These are phyloP conservation scores for Sebastes cheni DNA, from an alignment of 2,797 vertebrate genomes.

Conservation along the genomic window DNA sequence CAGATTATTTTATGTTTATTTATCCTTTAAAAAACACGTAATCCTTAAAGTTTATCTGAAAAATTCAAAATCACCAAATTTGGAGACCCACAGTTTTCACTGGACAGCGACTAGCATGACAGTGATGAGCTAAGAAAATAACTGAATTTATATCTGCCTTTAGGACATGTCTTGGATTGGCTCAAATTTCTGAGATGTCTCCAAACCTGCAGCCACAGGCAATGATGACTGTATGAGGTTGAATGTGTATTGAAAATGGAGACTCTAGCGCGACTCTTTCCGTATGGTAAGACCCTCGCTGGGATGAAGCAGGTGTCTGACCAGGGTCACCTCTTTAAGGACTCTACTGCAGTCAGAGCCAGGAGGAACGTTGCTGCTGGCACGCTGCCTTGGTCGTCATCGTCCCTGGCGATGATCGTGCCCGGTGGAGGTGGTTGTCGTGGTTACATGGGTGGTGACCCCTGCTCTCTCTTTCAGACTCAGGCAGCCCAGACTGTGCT, in stretches of 20 bases:
- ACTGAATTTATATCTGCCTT: constrained; percentile 30
- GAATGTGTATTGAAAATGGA: constrained; percentile 40
- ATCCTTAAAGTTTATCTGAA: neutral
- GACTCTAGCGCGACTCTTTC: constrained; percentile 26
- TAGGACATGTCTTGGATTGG: constrained; percentile 35
- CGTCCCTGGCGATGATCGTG: neutral
- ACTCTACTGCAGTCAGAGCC: constrained; percentile 3
- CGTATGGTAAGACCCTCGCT: constrained; percentile 43
- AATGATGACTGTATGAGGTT: neutral
- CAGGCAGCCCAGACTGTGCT: constrained; percentile 74
- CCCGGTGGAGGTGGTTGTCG: neutral
- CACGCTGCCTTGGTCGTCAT: neutral
- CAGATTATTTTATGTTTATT: neutral
- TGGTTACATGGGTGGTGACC: constrained; percentile 26
- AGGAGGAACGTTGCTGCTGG: constrained; percentile 6
- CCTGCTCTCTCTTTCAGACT: constrained; percentile 77
- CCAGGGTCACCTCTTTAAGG: constrained; percentile 32
- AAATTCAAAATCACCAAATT: neutral
- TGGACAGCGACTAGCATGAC: neutral
- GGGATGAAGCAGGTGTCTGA: constrained; percentile 40
- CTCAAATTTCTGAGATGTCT: constrained; percentile 28
- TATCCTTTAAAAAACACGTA: neutral
- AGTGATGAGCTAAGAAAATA: constrained; percentile 10
- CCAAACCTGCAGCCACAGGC: constrained; percentile 1
- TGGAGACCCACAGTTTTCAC: neutral